Evolutionary conservation across 2,113 vertebrate genomes (phyloP), one percentile per base, ranked within the genome.

Genomic region (Rhea americana): DNA sequence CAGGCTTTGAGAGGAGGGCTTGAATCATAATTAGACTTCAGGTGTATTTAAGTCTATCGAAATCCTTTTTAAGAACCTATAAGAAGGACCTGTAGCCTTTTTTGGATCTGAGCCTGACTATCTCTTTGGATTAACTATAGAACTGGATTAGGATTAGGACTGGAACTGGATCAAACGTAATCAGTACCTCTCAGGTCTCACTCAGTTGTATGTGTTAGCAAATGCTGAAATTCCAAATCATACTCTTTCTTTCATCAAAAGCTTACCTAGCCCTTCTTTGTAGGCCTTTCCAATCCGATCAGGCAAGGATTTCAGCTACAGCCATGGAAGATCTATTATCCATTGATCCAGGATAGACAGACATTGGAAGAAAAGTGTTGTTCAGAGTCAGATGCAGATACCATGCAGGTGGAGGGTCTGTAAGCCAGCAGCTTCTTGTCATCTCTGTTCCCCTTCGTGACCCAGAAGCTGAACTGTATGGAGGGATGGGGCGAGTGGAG

Each of bases 391-490:
- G 48, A 20, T 13, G 58, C 15, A 30, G 68, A n/a, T 37, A 15
- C 47, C 0, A 0, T 16, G 53, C 53, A 28, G n/a, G 8, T 0
- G 6, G 47, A 1, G 4, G 68, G 28, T 21, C 70, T 2, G 4
- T 5, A 39, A 79, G 28, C n/a, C 62, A 61, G 41, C 62, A 72
- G 63, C 39, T 37, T n/a, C 68, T 65, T 13, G 24, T 55, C 68
- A 41, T 45, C 65, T 39, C 32, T 58, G 26, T 56, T 28, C 39
- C 26, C 72, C 0, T 2, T 7, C 1, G 2, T 0, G 3, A 12
- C 11, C 8, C 8, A 5, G 30, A 77, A 51, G 61, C 13, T 1
- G 2, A 26, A 2, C 35, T 47, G 43, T 9, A 26, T 18, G 20
- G 56, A 59, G 39, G 6, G 26, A n/a, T 1, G 11, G 35, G 61